Conservation (phyloP, 2,888 invertebrate genomes). For the Heliconius ismenius region DNA sequence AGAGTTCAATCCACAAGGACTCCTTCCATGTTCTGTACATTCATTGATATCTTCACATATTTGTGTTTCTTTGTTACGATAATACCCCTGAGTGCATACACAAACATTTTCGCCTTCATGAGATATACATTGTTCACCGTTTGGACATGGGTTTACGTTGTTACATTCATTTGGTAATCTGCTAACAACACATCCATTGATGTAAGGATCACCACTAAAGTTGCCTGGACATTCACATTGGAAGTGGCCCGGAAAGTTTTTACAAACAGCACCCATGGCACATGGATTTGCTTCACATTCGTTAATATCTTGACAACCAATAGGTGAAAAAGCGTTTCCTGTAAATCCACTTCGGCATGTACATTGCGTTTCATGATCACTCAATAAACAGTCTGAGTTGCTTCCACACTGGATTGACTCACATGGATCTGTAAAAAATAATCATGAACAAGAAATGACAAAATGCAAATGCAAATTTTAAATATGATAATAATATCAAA, state of each 20-base stretch:
- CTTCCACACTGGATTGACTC: conserved; percentile 92
- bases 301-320: conserved; percentile 93
- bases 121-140: conserved; percentile 92
- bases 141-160: conserved; percentile 88
- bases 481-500: neutral
- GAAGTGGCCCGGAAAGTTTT: conserved; percentile 92
- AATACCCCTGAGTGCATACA: conserved; percentile 93
- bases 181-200: conserved; percentile 87
- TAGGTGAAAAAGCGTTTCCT: conserved; percentile 83
- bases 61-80: conserved; percentile 87
- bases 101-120: conserved; percentile 92
- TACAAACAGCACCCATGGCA: conserved; percentile 91
- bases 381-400: conserved; percentile 93
- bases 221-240: conserved; percentile 94
- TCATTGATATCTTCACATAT: conserved; percentile 93
- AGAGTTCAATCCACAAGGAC: conserved; percentile 93
- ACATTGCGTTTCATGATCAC: conserved; percentile 91
- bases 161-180: conserved; percentile 87
- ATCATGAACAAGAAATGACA: conserved; percentile 6
- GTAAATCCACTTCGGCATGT: conserved; percentile 91
- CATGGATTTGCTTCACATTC: conserved; percentile 93
- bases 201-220: conserved; percentile 90
- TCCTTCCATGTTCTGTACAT: conserved; percentile 88
- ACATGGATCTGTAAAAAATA: conserved; percentile 88
- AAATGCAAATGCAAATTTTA: neutral